phyloP scores from a whole-genome alignment of 2,797 vertebrate species.

The Karalla daura region DNA sequence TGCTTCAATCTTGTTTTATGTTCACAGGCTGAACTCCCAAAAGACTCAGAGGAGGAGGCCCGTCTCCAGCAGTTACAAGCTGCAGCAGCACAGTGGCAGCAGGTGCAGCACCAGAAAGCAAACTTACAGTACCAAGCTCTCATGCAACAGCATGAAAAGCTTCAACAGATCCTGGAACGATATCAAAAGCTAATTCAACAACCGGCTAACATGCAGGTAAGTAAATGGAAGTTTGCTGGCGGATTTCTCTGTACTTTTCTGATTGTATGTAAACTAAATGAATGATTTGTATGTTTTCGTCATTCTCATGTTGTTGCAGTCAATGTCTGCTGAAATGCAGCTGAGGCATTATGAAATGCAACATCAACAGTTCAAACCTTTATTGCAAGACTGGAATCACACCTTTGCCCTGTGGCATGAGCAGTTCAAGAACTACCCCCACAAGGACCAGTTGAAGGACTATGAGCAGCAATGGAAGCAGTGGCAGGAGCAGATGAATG shows the following conservation, averaged over 20 bases:
- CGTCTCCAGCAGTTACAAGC: conserved; percentile 94
- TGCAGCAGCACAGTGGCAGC: conserved; percentile 98
- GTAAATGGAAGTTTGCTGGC: neutral
- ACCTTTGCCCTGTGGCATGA: conserved; percentile 95
- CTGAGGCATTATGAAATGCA: conserved; percentile 93
- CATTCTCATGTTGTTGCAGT: conserved; percentile 76
- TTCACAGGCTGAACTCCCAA: conserved; percentile 71
- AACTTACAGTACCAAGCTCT: conserved; percentile 96
- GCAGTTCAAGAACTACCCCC: conserved; percentile 93
- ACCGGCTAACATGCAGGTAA: conserved; percentile 90
- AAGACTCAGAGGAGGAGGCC: conserved; percentile 91
- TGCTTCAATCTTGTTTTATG: conserved; percentile 17
- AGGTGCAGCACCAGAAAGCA: conserved; percentile 94
- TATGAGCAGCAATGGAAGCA: conserved; percentile 97
- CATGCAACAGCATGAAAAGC: conserved; percentile 95
- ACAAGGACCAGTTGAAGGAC: conserved; percentile 96
- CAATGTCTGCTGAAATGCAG: conserved; percentile 92
- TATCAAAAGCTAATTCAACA: conserved; percentile 95
- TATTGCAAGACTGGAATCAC: conserved; percentile 93
- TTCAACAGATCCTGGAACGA: conserved; percentile 93
- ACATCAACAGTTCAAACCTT: conserved; percentile 91
- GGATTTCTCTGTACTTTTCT: too few species aligned
- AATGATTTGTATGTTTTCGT: neutral
- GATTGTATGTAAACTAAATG: too few species aligned
- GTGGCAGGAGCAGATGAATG: conserved; percentile 98